Percentiles rank a stretch among this genome's conserved stretches.
Conservation (phyloP, 2,113 vertebrate genomes). For the Perccottus glenii region DNA sequence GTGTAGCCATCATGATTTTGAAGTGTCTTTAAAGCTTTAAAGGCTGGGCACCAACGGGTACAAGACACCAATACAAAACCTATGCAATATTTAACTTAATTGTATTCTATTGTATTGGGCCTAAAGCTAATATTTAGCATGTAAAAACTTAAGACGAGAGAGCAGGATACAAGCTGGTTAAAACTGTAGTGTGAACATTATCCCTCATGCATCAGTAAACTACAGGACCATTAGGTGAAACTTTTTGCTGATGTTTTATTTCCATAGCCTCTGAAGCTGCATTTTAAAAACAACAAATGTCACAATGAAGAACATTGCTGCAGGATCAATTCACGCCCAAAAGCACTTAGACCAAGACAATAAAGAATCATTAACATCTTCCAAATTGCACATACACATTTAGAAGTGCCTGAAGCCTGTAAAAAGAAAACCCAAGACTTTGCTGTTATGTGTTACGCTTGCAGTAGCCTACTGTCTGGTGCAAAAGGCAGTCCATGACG, state of each 20-base stretch:
- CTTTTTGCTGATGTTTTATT: slow-evolving; percentile 1
- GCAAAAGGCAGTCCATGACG: slow-evolving; percentile 42
- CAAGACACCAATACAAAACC: no score
- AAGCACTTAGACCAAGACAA: slow-evolving; percentile 28
- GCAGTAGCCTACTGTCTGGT: slow-evolving; percentile 18
- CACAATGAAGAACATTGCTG: slow-evolving; percentile 3
- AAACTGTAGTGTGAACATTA: no score
- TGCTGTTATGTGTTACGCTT: slow-evolving; percentile 3
- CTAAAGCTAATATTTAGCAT: no score
- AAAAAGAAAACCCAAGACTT: neutral
- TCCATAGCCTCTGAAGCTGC: neutral
- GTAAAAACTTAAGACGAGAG: no score
- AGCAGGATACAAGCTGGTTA: no score
- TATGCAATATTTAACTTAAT: no score
- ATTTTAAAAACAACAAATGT: slow-evolving; percentile 19
- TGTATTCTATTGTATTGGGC: no score
- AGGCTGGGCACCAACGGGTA: no score
- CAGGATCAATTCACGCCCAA: slow-evolving; percentile 22
- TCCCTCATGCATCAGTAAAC: neutral
- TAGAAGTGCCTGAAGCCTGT: slow-evolving; percentile 12
- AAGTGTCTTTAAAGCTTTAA: no score
- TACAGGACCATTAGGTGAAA: neutral
- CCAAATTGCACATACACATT: slow-evolving; percentile 14
- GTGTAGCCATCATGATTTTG: no score
- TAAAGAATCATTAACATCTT: slow-evolving; percentile 36